Conservation (phyloP, 2,888 invertebrate species). For the Drosophila picticornis region DNA sequence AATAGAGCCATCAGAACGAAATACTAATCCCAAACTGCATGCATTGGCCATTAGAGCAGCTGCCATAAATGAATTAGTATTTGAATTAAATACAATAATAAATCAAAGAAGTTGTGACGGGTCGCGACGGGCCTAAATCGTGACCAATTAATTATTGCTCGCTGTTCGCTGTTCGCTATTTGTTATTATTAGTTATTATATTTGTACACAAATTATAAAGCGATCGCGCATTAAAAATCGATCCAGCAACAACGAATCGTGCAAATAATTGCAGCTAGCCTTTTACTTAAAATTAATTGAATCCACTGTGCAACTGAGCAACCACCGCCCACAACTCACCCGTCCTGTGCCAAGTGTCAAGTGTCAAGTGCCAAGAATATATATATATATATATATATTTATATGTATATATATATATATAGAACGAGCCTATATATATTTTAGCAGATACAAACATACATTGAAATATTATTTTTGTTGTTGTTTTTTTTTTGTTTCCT, state of each 20-base stretch:
- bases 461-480: background rate
- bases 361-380: constrained; percentile 6
- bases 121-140: constrained; percentile 26
- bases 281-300: constrained; percentile 50
- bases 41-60: constrained; percentile 16
- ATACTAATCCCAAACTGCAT: constrained; percentile 33
- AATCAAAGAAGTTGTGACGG: constrained; percentile 42
- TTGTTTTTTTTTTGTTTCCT: background rate
- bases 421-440: background rate
- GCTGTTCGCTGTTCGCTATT: background rate
- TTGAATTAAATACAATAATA: constrained; percentile 51
- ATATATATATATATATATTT: constrained; percentile 6
- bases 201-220: constrained; percentile 74
- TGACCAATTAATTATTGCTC: constrained; percentile 25
- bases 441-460: background rate
- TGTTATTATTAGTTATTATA: constrained; percentile 37
- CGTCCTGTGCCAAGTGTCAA: constrained; percentile 12
- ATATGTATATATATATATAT: background rate
- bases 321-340: background rate
- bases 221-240: constrained; percentile 77
- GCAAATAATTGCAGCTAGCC: constrained; percentile 67
- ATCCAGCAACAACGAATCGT: constrained; percentile 49
- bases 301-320: constrained; percentile 50
- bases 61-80: constrained; percentile 55
- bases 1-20: constrained; percentile 15